Conservation (phyloP, 2,113 vertebrate genomes). For the Rhinogobius similis region DNA sequence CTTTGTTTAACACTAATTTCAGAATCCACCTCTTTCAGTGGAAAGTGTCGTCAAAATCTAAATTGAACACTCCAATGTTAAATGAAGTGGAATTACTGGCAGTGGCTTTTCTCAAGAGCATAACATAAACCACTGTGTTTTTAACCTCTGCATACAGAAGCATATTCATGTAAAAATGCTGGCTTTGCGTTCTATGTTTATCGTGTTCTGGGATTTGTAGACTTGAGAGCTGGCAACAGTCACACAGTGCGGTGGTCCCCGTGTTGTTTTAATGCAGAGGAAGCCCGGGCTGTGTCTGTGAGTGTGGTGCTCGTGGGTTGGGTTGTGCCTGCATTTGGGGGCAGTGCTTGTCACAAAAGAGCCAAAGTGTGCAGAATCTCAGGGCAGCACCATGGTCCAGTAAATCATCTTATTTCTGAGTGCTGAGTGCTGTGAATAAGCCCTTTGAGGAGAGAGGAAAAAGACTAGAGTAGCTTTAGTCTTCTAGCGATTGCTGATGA, state of each 20-base stretch:
- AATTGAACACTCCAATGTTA: constrained; percentile 12
- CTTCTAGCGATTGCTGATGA: neutral
- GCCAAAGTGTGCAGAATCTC: constrained; percentile 16
- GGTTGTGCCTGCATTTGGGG: neutral
- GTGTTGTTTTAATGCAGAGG: constrained; percentile 64
- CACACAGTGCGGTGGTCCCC: constrained; percentile 25
- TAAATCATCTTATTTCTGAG: constrained; percentile 44
- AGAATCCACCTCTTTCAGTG: constrained; percentile 17
- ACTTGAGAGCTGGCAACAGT: constrained; percentile 36
- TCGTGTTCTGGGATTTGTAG: constrained; percentile 60
- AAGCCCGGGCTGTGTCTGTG: constrained; percentile 37
- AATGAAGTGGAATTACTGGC: constrained; percentile 15
- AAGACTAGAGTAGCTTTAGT: neutral
- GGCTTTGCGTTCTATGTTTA: constrained; percentile 29
- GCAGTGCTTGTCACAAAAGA: constrained; percentile 27
- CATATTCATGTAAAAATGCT: constrained; percentile 71
- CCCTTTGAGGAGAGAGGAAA: constrained; percentile 56
- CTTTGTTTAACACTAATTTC: constrained; percentile 2
- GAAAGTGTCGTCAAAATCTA: constrained; percentile 15
- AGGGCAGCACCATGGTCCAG: constrained; percentile 21
- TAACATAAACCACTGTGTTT: constrained; percentile 57
- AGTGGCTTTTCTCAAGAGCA: constrained; percentile 34
- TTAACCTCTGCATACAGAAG: constrained; percentile 65
- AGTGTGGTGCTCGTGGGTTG: neutral
- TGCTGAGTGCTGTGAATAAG: constrained; percentile 58